Base-by-base conservation (phyloP, 2,113 vertebrate species). In the Nipponia nippon region DNA sequence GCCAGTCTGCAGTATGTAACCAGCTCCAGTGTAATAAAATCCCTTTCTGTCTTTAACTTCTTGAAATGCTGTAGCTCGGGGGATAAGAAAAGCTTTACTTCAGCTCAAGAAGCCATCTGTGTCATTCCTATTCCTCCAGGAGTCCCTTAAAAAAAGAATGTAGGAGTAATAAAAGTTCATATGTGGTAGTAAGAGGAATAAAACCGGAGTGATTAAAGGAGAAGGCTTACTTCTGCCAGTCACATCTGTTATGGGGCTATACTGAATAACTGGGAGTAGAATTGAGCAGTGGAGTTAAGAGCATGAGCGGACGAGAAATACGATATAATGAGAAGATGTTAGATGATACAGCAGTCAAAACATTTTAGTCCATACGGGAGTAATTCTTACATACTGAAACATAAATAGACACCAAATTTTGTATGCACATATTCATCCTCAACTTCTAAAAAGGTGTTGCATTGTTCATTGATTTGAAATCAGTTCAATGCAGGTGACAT, bases 51-150 rank as follows among this genome's bases (percentile, higher is more conserved):
- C 58, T 87, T 76, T 38, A 59, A 7, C 40, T 79, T 89, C n/a
- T 91, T 66, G 47, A 89, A 91, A 73, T n/a, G 15, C 47, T 65
- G 65, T 44, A 19, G 22, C 42, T 70, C 6, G 3, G 71, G 46
- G 36, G 23, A 16, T 76, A 49, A 66, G 62, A 61, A 88, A 55
- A 92, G 50, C 53, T 89, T 92, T 89, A 10, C 58, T 91, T 84
- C 89, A 62, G 66, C 53, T 72, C 42, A 25, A 46, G 38, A 53
- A 69, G 9, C 29, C 32, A 11, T 38, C 71, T 88, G 11, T 86
- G 90, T 42, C 38, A 30, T 81, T 94, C 22, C 20, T 56, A 15
- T 46, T 91, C 62, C 46, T 94, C 38, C 27, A 0, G 26, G 42
- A 81, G 10, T 90, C 63, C 42, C 36, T 32, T 81, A 6, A 83